Evolutionary conservation across 2,113 vertebrate genomes (phyloP), one percentile per base, ranked within the genome.

Genomic region (Ramphastos sulfuratus): DNA sequence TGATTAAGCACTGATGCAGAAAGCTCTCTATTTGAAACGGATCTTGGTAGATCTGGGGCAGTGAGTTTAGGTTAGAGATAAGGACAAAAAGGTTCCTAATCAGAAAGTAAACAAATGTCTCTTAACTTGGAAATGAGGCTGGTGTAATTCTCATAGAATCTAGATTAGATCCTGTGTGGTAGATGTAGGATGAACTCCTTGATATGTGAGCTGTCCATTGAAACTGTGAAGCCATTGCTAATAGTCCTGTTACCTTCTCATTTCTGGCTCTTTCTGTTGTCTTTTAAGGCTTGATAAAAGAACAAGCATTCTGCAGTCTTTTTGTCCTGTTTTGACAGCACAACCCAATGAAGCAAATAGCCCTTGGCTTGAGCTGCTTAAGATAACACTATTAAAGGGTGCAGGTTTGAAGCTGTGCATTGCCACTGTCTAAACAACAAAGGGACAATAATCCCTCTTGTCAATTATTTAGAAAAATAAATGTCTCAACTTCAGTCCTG

Each of bases 41-140:
- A 97, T 96, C 97, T 98, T 98, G 94, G 87, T 94, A 90, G 95
- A 92, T 97, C 97, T 97, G 94, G 31, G 33, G 17, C 28, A 13
- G 5, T 12, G 27, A 6, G 2, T 27, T 79, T 44, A 10, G 24
- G 3, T 66, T 70, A 31, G 56, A 7, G 11, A 78, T 30, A 24
- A 2, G 6, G 9, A 30, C 12, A 74, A 80, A 48, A 31, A 23
- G 18, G 21, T 60, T 83, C 24, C 24, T 55, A n/a, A 13, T 46
- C 28, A 31, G 28, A 58, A 61, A 64, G 69, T 42, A 56, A 54
- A 76, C 30, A 39, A 71, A 9, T 50, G 27, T 56, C 58, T 61
- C 37, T 14, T 86, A 27, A 54, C 9, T 54, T 67, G 65, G 33
- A 33, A 61, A 67, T 46, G 7, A 39, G 28, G 27, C 58, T 28